These are phyloP conservation scores for Machaerirhynchus nigripectus DNA, from an alignment of 2,113 vertebrate species.

Conservation along the genomic window DNA sequence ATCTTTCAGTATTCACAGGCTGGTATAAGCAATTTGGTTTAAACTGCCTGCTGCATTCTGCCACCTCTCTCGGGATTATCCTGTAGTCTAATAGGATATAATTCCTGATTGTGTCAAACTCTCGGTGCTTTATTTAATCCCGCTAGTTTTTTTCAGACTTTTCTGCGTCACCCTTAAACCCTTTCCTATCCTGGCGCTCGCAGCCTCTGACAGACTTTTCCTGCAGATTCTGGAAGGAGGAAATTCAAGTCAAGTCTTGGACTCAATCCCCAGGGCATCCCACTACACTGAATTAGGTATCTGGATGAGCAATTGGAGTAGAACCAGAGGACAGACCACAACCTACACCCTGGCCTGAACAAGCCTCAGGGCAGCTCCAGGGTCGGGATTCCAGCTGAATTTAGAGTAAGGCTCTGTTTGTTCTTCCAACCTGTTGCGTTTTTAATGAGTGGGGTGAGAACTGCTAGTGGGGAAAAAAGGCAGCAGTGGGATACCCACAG, in stretches of 20 bases:
- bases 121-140: conserved; percentile 24
- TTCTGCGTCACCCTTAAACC: not conserved
- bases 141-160: not conserved
- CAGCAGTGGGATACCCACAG: too few species aligned
- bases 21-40: conserved; percentile 12
- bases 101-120: not conserved
- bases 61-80: conserved; percentile 47
- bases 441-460: not conserved
- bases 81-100: conserved; percentile 21
- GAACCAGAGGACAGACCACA: not conserved
- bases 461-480: not conserved
- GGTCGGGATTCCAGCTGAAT: not conserved
- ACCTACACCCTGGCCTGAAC: not conserved
- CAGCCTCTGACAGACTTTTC: not conserved
- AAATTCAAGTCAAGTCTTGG: not conserved
- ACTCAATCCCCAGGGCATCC: not conserved
- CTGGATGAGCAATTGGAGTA: not conserved
- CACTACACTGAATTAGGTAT: not conserved
- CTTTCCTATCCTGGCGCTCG: not conserved
- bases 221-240: not conserved
- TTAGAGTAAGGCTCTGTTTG: not conserved
- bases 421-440: not conserved
- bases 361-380: not conserved
- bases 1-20: not conserved
- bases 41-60: conserved; percentile 6